Evolutionary conservation across 2,113 vertebrate species (phyloP), one percentile per base, ranked within the genome.

Genomic region (Carlito syrichta): DNA sequence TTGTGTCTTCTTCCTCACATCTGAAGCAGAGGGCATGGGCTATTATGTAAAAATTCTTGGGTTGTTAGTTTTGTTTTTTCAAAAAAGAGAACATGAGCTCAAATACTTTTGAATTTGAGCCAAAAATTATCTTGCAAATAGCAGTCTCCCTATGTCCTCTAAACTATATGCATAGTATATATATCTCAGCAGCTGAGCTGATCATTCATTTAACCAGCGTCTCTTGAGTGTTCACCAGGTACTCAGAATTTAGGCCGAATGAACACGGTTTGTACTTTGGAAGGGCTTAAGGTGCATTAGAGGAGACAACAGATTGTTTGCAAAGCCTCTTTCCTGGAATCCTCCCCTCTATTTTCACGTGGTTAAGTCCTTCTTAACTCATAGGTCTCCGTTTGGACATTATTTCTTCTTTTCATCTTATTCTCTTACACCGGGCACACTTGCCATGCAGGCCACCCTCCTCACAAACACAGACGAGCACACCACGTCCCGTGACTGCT

Each of bases 1-100:
- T 19, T 25, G 0, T 7, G 2, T 30, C 89, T 78, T 84, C 43
- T 14, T 82, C 79, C 69, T 38, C 11, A 27, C 0, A 19, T 58
- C 68, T n/a, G 5, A 20, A 38, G n/a, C 25, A 1, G 3, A 48
- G 48, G 45, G 8, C 5, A 0, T 11, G 30, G 0, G 20, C 13
- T 23, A 1, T 19, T 48, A 1, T 0, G 1, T n/a, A 1, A 2
- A 16, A 23, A 9, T 12, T 23, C 60, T 58, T n/a, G n/a, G n/a
- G n/a, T n/a, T n/a, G n/a, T n/a, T n/a, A n/a, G n/a, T n/a, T n/a
- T 25, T 6, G 0, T 19, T 19, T 54, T 85, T 12, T 73, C 52
- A 17, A 40, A 5, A 58, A 91, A 50, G 58, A 82, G 12, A 68
- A 35, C 19, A 25, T 35, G n/a, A 22, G 32, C 43, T 66, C n/a